Evolutionary conservation across 2,113 vertebrate species (phyloP).

Genomic region (Esox niger): DNA sequence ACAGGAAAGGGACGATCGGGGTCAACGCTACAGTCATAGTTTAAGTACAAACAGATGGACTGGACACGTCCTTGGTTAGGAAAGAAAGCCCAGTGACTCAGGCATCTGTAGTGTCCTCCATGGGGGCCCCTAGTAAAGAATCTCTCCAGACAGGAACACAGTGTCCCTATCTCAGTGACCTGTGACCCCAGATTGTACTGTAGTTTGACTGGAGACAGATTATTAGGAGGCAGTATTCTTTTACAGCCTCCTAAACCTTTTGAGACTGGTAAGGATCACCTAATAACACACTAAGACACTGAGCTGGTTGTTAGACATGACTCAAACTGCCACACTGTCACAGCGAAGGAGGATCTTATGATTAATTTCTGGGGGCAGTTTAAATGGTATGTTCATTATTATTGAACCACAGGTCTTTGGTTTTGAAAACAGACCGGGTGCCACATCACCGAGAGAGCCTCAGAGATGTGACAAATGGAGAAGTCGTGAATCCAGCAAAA

Average conservation of each 20-base stretch:
- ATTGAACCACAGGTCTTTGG: background rate
- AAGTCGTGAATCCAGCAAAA: background rate
- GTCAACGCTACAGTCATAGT: constrained; percentile 27
- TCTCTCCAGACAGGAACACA: constrained; percentile 31
- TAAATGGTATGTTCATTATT: background rate
- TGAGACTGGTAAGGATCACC: background rate
- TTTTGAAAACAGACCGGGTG: background rate
- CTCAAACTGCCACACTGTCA: background rate
- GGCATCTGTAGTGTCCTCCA: background rate
- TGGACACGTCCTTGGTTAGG: background rate
- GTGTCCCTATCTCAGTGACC: constrained; percentile 8
- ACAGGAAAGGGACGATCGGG: constrained; percentile 29
- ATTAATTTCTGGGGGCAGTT: background rate
- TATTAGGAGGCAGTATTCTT: background rate
- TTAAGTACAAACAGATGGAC: constrained; percentile 39
- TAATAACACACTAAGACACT: background rate
- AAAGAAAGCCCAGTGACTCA: background rate
- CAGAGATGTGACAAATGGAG: constrained; percentile 21
- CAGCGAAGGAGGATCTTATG: background rate
- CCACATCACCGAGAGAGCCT: background rate
- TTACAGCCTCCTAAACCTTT: background rate
- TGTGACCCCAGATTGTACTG: background rate
- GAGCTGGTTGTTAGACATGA: background rate
- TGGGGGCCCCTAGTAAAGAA: constrained; percentile 24
- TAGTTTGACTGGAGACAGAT: background rate